These are phyloP conservation scores for Ichneumoninae sp. DNA, from an alignment of 2,888 invertebrate species.

Conservation along the genomic window DNA sequence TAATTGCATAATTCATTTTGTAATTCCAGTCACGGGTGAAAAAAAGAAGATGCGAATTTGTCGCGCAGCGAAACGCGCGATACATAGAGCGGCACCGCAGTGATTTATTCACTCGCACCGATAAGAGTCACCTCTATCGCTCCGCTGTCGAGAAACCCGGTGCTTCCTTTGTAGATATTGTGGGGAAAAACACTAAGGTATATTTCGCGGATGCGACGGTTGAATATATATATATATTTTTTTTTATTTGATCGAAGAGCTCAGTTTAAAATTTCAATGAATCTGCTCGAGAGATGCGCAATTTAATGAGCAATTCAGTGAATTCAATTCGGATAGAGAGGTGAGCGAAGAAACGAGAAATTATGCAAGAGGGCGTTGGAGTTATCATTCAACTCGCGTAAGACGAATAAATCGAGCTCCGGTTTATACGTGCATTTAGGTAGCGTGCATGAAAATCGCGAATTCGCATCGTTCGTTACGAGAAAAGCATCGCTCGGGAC, in stretches of 20 bases:
- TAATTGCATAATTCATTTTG: background rate
- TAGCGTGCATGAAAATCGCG: background rate
- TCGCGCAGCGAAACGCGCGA: too few relatives aligned
- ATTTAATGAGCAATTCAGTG: background rate
- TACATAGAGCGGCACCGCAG: background rate
- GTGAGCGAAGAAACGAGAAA: background rate
- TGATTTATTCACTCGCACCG: constrained; percentile 11
- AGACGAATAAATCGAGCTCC: background rate
- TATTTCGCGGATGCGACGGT: background rate
- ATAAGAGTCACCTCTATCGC: constrained; percentile 23
- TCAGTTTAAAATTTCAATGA: background rate
- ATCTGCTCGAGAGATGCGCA: background rate
- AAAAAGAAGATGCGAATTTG: background rate
- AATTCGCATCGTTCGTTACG: constrained; percentile 55
- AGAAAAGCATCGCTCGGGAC: constrained; percentile 31
- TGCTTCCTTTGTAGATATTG: constrained; percentile 22
- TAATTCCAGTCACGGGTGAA: background rate
- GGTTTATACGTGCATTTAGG: background rate
- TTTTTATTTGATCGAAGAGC: background rate
- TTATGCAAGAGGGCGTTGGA: constrained; percentile 21
- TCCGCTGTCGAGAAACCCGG: background rate
- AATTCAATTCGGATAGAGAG: background rate
- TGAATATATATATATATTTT: background rate
- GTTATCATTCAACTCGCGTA: constrained; percentile 20
- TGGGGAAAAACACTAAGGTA: background rate